Conservation (phyloP, 2,888 invertebrate species). For the Caenorhabditis becei region DNA sequence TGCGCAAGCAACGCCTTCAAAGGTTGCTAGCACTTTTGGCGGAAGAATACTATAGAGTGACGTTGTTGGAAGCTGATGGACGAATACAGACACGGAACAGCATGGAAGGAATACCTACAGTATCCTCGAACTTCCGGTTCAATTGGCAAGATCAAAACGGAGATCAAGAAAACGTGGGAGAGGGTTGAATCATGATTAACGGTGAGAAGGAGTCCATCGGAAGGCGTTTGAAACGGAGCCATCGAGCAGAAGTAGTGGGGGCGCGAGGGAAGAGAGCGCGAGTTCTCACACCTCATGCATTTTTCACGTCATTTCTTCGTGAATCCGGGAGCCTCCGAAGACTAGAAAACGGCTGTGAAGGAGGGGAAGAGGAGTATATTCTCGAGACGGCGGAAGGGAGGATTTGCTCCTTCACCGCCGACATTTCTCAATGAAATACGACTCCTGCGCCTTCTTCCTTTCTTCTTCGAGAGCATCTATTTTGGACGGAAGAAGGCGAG, state of each 20-base stretch:
- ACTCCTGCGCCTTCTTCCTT: constrained; percentile 9
- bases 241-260: constrained; percentile 14
- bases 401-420: constrained; percentile 34
- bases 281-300: constrained; percentile 61
- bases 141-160: too few species aligned
- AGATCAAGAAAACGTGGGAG: constrained; percentile 19
- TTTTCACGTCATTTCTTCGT: constrained; percentile 55
- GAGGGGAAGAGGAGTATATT: constrained; percentile 33
- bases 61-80: background rate
- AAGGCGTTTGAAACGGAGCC: constrained; percentile 25
- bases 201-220: constrained; percentile 9
- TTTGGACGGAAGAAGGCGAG: constrained; percentile 35
- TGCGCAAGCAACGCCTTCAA: background rate
- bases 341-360: constrained; percentile 37
- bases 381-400: constrained; percentile 29
- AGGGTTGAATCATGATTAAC: constrained; percentile 19
- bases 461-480: constrained; percentile 27
- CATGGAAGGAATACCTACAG: background rate
- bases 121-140: too few species aligned
- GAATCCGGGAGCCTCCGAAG: constrained; percentile 38
- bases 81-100: background rate
- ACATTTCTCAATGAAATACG: constrained; percentile 50
- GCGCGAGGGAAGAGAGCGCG: constrained; percentile 15
- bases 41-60: background rate
- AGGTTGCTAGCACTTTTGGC: constrained; percentile 5